These are phyloP conservation scores for Kryphioiulus occultus DNA, from an alignment of 2,888 invertebrate species.

Conservation along the genomic window DNA sequence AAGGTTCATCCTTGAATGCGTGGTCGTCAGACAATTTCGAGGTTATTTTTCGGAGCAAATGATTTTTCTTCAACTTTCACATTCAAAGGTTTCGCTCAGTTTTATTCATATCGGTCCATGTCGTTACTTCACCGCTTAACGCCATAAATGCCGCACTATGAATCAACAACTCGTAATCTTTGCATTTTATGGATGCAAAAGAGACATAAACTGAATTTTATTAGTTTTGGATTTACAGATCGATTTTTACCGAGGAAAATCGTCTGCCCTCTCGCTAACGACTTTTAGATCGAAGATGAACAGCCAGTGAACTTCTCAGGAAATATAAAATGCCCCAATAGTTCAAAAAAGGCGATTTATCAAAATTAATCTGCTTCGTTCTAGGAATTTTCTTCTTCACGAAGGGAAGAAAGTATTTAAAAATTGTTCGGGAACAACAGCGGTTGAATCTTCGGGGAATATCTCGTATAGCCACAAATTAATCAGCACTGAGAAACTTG, in stretches of 20 bases:
- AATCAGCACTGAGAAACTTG: background rate
- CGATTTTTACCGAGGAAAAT: background rate
- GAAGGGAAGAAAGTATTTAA: background rate
- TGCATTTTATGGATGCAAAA: conserved; percentile 16
- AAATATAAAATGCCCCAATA: background rate
- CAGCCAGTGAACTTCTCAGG: background rate
- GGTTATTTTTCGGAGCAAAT: background rate
- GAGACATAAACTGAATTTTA: background rate
- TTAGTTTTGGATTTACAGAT: background rate
- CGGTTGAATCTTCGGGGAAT: background rate
- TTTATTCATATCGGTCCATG: background rate
- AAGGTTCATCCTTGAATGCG: background rate
- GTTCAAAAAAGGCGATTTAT: conserved; percentile 1
- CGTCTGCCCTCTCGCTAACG: background rate
- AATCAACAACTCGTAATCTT: conserved; percentile 17
- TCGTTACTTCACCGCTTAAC: background rate
- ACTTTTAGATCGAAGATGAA: background rate
- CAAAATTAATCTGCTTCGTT: conserved; percentile 8
- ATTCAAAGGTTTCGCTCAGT: background rate
- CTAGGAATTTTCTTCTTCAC: background rate
- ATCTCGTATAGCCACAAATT: background rate
- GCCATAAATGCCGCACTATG: background rate
- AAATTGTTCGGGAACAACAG: background rate
- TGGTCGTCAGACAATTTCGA: background rate
- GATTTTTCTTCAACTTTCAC: background rate